Percentiles rank a stretch among this genome's conserved stretches.
Evolutionary conservation across 2,797 vertebrate genomes (phyloP).

Genomic region (Sciaenops ocellatus): DNA sequence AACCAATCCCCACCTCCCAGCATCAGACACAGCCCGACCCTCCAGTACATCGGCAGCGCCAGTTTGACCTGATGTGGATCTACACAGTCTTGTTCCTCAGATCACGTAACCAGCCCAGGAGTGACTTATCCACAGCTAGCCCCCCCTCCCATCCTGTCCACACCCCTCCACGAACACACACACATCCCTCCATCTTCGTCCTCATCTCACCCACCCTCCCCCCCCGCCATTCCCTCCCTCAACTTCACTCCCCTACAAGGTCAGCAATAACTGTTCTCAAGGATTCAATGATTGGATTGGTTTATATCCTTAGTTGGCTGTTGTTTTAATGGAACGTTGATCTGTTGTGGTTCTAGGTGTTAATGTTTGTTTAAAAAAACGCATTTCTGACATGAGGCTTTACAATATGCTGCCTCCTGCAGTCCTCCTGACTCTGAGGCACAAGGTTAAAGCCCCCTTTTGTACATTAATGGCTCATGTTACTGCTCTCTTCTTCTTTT

Average conservation of each 20-base stretch:
- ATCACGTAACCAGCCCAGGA: constrained; percentile 83
- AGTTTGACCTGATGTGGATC: constrained; percentile 75
- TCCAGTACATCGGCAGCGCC: constrained; percentile 68
- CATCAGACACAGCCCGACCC: constrained; percentile 70
- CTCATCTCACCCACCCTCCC: constrained; percentile 35
- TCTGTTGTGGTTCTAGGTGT: constrained; percentile 80
- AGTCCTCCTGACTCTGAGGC: constrained; percentile 53
- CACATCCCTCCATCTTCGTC: constrained; percentile 46
- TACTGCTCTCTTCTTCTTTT: constrained; percentile 75
- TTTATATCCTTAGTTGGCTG: constrained; percentile 78
- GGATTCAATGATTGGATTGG: constrained; percentile 85
- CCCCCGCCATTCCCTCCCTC: constrained; percentile 5
- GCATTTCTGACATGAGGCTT: constrained; percentile 78
- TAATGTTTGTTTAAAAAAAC: constrained; percentile 71
- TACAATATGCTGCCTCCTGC: constrained; percentile 53
- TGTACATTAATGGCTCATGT: constrained; percentile 81
- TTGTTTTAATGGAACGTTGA: constrained; percentile 78
- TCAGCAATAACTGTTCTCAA: constrained; percentile 90
- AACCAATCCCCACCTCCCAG: constrained; percentile 64
- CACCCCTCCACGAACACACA: constrained; percentile 37
- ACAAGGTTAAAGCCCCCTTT: constrained; percentile 65
- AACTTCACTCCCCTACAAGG: constrained; percentile 63
- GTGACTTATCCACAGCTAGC: constrained; percentile 70
- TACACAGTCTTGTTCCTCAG: constrained; percentile 77
- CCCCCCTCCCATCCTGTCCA: constrained; percentile 25